Evolutionary conservation across 2,797 vertebrate species (phyloP), one percentile per base, ranked within the genome.

Genomic region (Cetoscarus ocellatus): DNA sequence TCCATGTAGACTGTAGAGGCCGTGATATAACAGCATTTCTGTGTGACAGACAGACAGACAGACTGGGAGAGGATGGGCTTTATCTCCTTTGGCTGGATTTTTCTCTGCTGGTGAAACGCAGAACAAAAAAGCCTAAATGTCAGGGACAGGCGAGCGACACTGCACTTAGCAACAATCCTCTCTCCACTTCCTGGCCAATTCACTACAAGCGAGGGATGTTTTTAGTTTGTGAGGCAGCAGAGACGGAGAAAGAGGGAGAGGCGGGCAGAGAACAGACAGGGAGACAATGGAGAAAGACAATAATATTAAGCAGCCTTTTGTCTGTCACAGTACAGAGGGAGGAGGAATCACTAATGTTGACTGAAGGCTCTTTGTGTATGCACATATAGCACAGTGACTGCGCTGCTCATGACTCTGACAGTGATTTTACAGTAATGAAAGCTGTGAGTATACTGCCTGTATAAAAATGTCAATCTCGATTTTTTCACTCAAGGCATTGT

Each of bases 61-160:
- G 74, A 61, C 58, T 53, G 73, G 36, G 60, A 63, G 67, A 66
- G 54, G 62, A 57, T 38, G 49, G 12, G 55, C 63, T 87, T 83
- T 84, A 82, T 88, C 81, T 75, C 65, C 62, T 38, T 52, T 13
- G 50, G 68, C 71, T 66, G 75, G 50, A n/a, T 59, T 79, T 80
- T 87, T 84, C 73, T 86, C 73, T 83, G 76, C 77, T 75, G 70
- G 55, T 81, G 58, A 64, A 83, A 63, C 45, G 19, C 35, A 67
- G 70, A 90, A 89, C 77, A 88, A 89, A 89, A 89, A 78, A 62
- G 50, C 74, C 69, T 83, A 91, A 92, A 93, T 92, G 91, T 91
- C 91, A 89, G 83, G 47, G 65, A 77, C 65, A 58, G 70, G 52
- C 71, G 61, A 76, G 79, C 76, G 43, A 53, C 73, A 3, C 73